Percentiles rank a stretch among this genome's conserved stretches.
Conservation (phyloP, 2,888 invertebrate species). For the Ypsolopha scabrella region DNA sequence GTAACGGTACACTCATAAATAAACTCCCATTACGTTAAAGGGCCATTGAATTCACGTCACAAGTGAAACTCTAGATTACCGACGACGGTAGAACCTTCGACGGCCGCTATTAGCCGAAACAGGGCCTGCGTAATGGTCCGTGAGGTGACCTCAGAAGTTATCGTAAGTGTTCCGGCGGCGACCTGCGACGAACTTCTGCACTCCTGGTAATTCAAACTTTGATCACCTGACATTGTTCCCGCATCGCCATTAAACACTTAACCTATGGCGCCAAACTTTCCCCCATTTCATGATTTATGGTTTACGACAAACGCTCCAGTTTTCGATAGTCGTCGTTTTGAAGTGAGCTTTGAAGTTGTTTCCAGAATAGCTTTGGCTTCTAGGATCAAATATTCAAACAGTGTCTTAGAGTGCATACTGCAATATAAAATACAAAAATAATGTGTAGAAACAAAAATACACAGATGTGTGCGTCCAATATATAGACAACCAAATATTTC, state of each 20-base stretch:
- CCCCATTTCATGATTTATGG: too few species aligned
- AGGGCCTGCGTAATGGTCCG: slow-evolving; percentile 28
- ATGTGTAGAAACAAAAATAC: too few species aligned
- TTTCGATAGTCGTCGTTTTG: too few species aligned
- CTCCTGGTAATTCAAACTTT: slow-evolving; percentile 6
- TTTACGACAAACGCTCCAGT: too few species aligned
- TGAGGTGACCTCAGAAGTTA: slow-evolving; percentile 21
- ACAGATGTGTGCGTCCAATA: too few species aligned
- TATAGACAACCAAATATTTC: too few species aligned
- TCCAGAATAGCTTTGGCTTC: too few species aligned
- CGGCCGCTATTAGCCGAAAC: slow-evolving; percentile 24
- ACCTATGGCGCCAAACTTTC: not conserved
- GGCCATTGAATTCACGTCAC: slow-evolving; percentile 11
- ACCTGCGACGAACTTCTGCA: slow-evolving; percentile 2
- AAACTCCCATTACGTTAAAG: slow-evolving; percentile 7
- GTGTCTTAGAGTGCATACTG: too few species aligned
- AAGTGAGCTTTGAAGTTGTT: too few species aligned
- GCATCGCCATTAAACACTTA: not conserved
- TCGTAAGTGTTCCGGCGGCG: slow-evolving; percentile 15
- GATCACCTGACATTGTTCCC: slow-evolving; percentile 8
- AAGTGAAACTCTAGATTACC: slow-evolving; percentile 14
- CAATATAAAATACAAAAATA: too few species aligned
- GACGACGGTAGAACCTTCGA: too few species aligned
- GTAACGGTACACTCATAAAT: slow-evolving; percentile 3
- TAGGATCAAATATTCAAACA: too few species aligned